phyloP scores from a whole-genome alignment of 2,113 vertebrate genomes.

The Cephalopterus ornatus region DNA sequence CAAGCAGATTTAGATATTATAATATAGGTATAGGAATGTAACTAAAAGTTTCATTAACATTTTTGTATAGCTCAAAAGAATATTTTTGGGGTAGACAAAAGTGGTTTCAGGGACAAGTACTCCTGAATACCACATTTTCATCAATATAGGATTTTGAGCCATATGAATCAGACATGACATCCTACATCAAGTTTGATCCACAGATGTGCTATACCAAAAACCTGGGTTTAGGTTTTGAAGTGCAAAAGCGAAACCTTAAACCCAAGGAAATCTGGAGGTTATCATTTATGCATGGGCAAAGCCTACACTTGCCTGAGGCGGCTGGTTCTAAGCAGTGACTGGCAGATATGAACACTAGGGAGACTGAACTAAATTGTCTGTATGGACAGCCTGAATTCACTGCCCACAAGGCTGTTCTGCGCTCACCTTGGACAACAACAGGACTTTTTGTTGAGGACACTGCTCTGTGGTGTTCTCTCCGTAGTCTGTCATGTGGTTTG shows the following conservation, averaged over 20 bases:
- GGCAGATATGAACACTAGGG: not conserved
- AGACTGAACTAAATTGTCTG: fast-evolving
- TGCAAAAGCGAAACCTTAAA: not conserved
- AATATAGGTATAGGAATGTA: not conserved
- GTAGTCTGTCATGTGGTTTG: not conserved
- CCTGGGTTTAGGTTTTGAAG: not conserved
- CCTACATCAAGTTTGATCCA: not conserved
- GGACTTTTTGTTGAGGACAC: not conserved
- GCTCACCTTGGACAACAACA: fast-evolving
- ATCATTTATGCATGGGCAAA: not conserved
- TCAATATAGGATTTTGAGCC: not conserved
- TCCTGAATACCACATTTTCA: not conserved
- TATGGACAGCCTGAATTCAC: not conserved
- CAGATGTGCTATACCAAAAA: not conserved
- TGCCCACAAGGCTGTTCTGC: fast-evolving
- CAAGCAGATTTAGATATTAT: not conserved
- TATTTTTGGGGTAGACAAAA: not conserved
- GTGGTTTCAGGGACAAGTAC: not conserved
- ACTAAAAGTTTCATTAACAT: not conserved
- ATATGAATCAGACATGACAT: fast-evolving
- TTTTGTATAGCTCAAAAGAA: not conserved
- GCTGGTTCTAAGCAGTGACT: not conserved
- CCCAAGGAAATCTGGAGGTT: not conserved
- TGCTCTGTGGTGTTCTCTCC: not conserved
- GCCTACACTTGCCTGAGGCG: not conserved